Conservation (phyloP, 2,113 vertebrate genomes). For the Stigmatopora nigra region DNA sequence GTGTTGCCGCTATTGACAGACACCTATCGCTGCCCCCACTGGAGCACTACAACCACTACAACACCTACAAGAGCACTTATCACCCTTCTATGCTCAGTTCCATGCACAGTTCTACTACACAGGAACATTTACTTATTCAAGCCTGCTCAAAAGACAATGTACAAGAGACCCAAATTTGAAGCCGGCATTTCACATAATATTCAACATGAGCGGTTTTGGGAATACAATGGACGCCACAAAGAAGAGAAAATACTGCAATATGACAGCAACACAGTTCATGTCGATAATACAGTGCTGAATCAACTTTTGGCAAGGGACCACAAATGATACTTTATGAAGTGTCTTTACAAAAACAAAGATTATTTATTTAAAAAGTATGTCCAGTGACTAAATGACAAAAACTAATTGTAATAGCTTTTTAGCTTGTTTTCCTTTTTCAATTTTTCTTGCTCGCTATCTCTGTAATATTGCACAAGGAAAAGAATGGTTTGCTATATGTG, state of each 20-base stretch:
- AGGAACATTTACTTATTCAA: conserved; percentile 96
- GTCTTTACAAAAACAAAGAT: conserved; percentile 97
- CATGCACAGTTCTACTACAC: conserved; percentile 93
- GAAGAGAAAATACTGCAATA: conserved; percentile 35
- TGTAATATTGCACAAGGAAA: conserved; percentile 60
- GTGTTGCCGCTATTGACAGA: conserved; percentile 87
- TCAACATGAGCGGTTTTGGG: conserved; percentile 41
- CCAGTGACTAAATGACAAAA: conserved; percentile 94
- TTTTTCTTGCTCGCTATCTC: conserved; percentile 53
- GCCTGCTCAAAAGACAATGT: conserved; percentile 77
- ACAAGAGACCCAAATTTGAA: conserved; percentile 77
- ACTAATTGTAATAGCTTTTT: conserved; percentile 86
- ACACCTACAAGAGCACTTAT: conserved; percentile 95
- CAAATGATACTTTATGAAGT: conserved; percentile 94
- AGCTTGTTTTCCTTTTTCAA: conserved; percentile 73
- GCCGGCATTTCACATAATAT: conserved; percentile 69
- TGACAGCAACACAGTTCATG: conserved; percentile 41
- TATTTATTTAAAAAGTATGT: conserved; percentile 97
- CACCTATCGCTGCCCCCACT: conserved; percentile 92
- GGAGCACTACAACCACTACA: conserved; percentile 98
- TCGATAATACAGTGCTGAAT: conserved; percentile 34
- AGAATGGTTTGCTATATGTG: conserved; percentile 57
- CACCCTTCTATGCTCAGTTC: conserved; percentile 92
- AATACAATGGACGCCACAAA: conserved; percentile 47
- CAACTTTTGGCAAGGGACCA: conserved; percentile 72